Evolutionary conservation across 2,888 invertebrate genomes (phyloP).

Genomic region (Charanyca ferruginea): DNA sequence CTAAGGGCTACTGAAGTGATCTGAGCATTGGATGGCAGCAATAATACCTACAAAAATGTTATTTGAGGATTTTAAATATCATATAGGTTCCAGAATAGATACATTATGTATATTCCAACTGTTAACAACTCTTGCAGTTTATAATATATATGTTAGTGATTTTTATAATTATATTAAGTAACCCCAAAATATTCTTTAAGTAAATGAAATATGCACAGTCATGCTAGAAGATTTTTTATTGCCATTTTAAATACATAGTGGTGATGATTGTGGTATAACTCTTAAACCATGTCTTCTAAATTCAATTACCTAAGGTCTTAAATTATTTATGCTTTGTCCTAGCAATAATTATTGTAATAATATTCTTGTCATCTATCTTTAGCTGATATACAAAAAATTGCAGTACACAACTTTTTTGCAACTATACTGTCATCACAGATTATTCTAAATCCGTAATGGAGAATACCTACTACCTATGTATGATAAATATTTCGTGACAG

Average conservation of each 20-base stretch:
- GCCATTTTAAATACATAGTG: constrained; percentile 10
- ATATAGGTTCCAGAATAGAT: constrained; percentile 14
- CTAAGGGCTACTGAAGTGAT: not conserved
- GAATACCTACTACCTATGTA: constrained; percentile 1
- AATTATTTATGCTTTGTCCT: constrained; percentile 22
- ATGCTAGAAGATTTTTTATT: constrained; percentile 25
- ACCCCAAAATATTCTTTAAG: constrained; percentile 12
- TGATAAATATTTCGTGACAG: constrained; percentile 20
- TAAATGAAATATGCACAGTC: constrained; percentile 10
- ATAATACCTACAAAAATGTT: constrained; percentile 1
- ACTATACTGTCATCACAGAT: not conserved
- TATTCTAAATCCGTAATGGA: constrained; percentile 16
- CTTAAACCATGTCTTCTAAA: constrained; percentile 6
- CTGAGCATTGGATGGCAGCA: not conserved
- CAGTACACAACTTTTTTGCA: constrained; percentile 8
- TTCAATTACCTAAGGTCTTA: not conserved
- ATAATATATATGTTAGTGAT: constrained; percentile 19
- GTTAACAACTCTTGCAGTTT: constrained; percentile 11
- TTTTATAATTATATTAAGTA: constrained; percentile 18
- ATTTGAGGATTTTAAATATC: constrained; percentile 17
- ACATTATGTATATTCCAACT: constrained; percentile 13
- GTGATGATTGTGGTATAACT: not conserved
- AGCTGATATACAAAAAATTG: not conserved
- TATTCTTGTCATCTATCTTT: constrained; percentile 2
- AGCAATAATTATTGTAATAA: constrained; percentile 7